phyloP scores from a whole-genome alignment of 2,888 invertebrate genomes.

The Phyllotreta striolata region DNA sequence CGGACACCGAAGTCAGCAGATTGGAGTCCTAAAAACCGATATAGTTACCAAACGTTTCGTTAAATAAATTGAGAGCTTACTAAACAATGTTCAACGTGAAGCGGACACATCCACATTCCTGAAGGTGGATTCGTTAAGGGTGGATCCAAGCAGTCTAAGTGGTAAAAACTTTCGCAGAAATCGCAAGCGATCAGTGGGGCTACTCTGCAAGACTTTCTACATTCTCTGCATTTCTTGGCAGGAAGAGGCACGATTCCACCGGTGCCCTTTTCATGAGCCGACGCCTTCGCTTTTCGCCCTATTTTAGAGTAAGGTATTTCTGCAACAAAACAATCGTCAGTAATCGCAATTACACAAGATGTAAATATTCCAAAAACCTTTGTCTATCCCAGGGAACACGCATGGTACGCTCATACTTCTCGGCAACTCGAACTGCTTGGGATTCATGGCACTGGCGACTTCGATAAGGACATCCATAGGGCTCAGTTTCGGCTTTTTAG shows the following conservation, averaged over 20 bases:
- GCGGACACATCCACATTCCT: conserved; percentile 97
- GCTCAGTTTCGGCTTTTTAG: conserved; percentile 63
- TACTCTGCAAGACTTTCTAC: conserved; percentile 81
- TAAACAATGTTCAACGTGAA: conserved; percentile 90
- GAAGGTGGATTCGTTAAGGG: conserved; percentile 88
- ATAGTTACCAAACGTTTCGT: not conserved
- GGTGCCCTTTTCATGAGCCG: conserved; percentile 48
- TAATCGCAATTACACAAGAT: conserved; percentile 1
- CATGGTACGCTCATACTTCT: conserved; percentile 79
- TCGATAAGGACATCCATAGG: conserved; percentile 82
- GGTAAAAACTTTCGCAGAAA: conserved; percentile 89
- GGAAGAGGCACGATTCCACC: conserved; percentile 80
- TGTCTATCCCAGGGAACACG: conserved; percentile 84
- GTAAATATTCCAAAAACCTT: conserved; percentile 62
- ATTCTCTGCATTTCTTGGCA: conserved; percentile 84
- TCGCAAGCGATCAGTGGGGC: conserved; percentile 92
- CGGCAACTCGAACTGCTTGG: conserved; percentile 89
- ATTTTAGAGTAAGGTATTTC: conserved; percentile 49
- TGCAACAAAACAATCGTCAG: conserved; percentile 45
- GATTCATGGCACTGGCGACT: conserved; percentile 86
- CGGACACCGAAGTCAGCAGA: conserved; percentile 79
- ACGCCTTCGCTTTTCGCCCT: conserved; percentile 41
- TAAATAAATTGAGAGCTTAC: conserved; percentile 62
- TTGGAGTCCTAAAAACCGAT: conserved; percentile 73
- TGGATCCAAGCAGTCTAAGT: conserved; percentile 94